Base-by-base conservation (phyloP, 2,888 invertebrate genomes). In the Sminthurinus aureus region DNA sequence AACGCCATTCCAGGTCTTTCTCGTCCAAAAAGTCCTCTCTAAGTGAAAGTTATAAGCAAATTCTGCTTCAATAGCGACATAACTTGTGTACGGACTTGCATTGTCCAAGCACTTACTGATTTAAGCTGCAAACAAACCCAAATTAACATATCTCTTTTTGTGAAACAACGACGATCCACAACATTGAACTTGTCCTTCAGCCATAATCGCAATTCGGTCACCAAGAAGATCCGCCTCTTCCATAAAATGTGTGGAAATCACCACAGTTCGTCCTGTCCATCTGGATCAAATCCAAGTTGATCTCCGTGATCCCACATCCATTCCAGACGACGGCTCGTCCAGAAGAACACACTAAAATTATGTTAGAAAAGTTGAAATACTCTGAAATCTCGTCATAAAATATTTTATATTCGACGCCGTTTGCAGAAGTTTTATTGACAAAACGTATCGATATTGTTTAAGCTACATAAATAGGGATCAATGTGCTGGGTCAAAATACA, bases 201-300 rank as follows among this genome's bases (percentile, higher is more conserved):
- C 94, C 90, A 98, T 93, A 85, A 97, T 96, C 0, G 96, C 96
- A 88, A 98, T 52, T 89, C 96, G 93, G 91, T 98, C 97, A 0
- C 96, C 97, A 2, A 98, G 92, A 73, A 95, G 94, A 90, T 98
- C 97, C 3, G 97, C 97, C 90, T 98, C 98, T 22, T 98, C 98
- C 97, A 98, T 97, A 90, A 96, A 96, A 91, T 98, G 98, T 0
- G 98, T 98, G 18, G 96, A 96, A 78, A 98, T 93, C 18, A 98
- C 91, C 87, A 98, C 95, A 0, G 97, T 96, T 88, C 95, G 94
- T 0, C 93, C 91, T 92, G 85, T 94, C 86, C 90, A 52, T 84
- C 50, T 78, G 90, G 90, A 88, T 90, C 90, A 87, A 81, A 79
- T 88, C 87, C 87, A 86, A 18, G 86, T 86, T 12, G 85, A 91